phyloP scores from a whole-genome alignment of 92 coral and sea anemone species.

The Meandrina meandrites region DNA sequence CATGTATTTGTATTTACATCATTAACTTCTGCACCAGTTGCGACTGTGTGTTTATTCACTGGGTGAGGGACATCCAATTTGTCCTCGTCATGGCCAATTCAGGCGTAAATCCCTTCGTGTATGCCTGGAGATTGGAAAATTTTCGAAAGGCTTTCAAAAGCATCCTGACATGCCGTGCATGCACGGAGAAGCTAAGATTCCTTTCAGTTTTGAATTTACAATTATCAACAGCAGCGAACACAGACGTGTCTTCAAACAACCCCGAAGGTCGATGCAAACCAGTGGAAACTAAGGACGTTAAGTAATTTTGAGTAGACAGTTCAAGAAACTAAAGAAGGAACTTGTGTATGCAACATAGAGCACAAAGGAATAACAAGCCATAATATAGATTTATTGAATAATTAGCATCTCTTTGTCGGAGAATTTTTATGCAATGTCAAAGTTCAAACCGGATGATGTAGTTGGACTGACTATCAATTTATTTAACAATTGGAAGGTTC shows the following conservation, averaged over 20 bases:
- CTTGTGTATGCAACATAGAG: neutral
- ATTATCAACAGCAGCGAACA: neutral
- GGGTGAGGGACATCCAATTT: conserved; percentile 52
- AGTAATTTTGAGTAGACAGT: neutral
- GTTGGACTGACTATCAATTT: too few species aligned
- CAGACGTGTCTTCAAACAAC: neutral
- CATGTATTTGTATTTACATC: conserved; percentile 50
- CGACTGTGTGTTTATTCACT: conserved; percentile 48
- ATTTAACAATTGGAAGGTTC: too few species aligned
- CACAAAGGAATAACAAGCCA: neutral
- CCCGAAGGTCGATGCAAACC: neutral
- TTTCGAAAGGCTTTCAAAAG: conserved; percentile 44
- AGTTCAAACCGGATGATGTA: too few species aligned
- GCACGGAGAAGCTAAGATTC: conserved; percentile 1
- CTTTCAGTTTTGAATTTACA: conserved; percentile 13
- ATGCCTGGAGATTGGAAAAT: conserved; percentile 49
- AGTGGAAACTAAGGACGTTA: neutral
- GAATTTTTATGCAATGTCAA: too few species aligned
- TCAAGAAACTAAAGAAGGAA: neutral
- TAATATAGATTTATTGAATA: neutral
- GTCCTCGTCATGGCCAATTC: conserved; percentile 54
- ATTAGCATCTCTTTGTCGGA: too few species aligned
- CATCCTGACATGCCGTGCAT: conserved; percentile 14
- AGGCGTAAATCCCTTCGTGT: conserved; percentile 50
- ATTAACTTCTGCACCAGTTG: conserved; percentile 48